Evolutionary conservation across 2,888 invertebrate species (phyloP), one percentile per base, ranked within the genome.

Genomic region (Prosopocoilus inquinatus): DNA sequence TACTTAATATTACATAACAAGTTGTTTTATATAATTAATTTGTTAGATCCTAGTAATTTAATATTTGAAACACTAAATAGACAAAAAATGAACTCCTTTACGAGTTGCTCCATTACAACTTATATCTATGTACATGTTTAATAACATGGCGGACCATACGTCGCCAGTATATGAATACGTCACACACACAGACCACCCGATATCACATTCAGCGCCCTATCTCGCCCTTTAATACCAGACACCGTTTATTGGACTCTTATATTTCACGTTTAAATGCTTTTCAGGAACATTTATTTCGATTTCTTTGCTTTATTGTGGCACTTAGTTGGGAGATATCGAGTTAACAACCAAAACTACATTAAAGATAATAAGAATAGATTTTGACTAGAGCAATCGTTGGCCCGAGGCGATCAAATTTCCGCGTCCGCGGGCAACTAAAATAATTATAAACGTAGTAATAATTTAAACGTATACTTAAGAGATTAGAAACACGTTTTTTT

Each of bases 151-250:
- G 56, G 62, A 61, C 60, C 58, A 45, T 55, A 59, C 60, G 61
- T 61, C 61, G 59, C 61, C 61, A 59, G 55, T 55, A 50, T 50
- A 55, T 50, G 20, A 45, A 46, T 50, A 55, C 55, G 50, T 50
- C 55, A 55, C 49, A 35, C 49, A 56, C 58, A 67, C 64, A 68
- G 67, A 71, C 67, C 66, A 71, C 70, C 70, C 69, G 67, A 71
- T 73, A 73, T 73, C 72, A 69, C 72, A 75, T 70, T 67, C 71
- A 70, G 67, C 68, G 67, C 70, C 68, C 66, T 67, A 71, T 73
- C 74, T 76, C 71, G 66, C 76, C 76, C 76, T 76, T 75, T 75
- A 77, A 76, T 77, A 77, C 76, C 76, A 76, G 70, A 70, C 64
- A 56, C 45, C 57, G 50, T 50, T 41, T 41, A 41, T 41, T 41